A percentile compares a stretch with the other conserved stretches of the same genome.
Conservation (phyloP, 2,113 vertebrate species). For the Xiphias gladius region DNA sequence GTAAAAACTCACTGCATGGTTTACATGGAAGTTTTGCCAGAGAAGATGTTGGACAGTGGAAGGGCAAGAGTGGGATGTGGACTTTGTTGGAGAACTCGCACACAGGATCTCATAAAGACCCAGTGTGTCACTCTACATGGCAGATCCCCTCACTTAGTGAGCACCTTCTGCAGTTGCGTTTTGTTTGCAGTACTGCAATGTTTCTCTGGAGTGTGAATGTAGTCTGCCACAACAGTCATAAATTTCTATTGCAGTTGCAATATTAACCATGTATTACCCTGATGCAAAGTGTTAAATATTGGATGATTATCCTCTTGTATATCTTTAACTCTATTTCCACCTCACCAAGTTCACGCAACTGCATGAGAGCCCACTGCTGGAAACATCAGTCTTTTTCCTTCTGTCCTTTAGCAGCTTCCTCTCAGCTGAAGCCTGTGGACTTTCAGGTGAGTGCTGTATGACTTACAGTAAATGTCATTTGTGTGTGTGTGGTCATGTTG, state of each 20-base stretch:
- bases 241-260: constrained; percentile 1
- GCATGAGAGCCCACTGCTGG: constrained; percentile 88
- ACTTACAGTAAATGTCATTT: background rate
- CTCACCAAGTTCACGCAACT: constrained; percentile 91
- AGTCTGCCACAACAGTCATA: background rate
- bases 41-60: constrained; percentile 25
- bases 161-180: constrained; percentile 16
- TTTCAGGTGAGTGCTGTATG: constrained; percentile 84
- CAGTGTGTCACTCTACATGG: constrained; percentile 3
- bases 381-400: constrained; percentile 89
- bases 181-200: constrained; percentile 18
- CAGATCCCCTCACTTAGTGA: constrained; percentile 24
- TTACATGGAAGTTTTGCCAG: constrained; percentile 19
- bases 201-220: constrained; percentile 20
- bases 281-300: constrained; percentile 15
- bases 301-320: constrained; percentile 36
- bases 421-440: constrained; percentile 87
- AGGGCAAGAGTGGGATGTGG: constrained; percentile 23
- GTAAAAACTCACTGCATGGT: constrained; percentile 2
- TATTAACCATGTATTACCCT: background rate
- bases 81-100: constrained; percentile 14
- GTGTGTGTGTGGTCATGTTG: constrained; percentile 17
- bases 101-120: constrained; percentile 30
- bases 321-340: constrained; percentile 86
- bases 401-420: constrained; percentile 91